These are phyloP conservation scores for Riparia riparia DNA, from an alignment of 2,113 vertebrate species.

Conservation along the genomic window DNA sequence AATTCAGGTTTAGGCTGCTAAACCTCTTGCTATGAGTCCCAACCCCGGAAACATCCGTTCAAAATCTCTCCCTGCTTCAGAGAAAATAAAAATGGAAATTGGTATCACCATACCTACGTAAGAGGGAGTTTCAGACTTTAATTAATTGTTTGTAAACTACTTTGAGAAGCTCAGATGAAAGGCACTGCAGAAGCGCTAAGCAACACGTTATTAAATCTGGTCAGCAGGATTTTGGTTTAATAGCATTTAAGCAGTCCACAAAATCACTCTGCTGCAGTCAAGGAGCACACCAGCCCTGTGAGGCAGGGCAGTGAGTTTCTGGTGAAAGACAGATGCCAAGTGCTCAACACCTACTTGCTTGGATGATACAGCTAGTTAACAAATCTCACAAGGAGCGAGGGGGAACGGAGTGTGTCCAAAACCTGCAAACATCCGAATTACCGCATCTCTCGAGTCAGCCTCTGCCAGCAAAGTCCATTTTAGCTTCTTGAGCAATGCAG, in stretches of 20 bases:
- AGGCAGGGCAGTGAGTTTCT: not conserved
- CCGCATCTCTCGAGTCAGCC: not conserved
- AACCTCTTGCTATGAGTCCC: not conserved
- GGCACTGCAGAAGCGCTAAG: not conserved
- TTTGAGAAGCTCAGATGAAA: conserved; percentile 26
- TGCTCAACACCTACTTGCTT: not conserved
- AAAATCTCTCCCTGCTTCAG: not conserved
- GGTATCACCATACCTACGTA: not conserved
- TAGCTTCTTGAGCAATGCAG: not conserved
- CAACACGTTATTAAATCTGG: not conserved
- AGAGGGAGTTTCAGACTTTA: conserved; percentile 7
- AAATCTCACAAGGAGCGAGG: not conserved
- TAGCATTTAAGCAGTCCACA: not conserved
- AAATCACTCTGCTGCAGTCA: not conserved
- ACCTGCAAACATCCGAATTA: not conserved
- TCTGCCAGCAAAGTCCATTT: not conserved
- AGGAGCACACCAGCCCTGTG: not conserved
- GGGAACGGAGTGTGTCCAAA: not conserved
- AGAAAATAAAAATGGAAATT: not conserved
- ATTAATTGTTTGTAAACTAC: conserved; percentile 51
- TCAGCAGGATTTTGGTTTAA: not conserved
- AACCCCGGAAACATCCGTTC: not conserved
- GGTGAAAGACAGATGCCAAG: not conserved
- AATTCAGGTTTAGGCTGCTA: not conserved
- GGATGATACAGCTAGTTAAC: not conserved